phyloP scores from a whole-genome alignment of 2,113 vertebrate species.

The Cinclus cinclus region DNA sequence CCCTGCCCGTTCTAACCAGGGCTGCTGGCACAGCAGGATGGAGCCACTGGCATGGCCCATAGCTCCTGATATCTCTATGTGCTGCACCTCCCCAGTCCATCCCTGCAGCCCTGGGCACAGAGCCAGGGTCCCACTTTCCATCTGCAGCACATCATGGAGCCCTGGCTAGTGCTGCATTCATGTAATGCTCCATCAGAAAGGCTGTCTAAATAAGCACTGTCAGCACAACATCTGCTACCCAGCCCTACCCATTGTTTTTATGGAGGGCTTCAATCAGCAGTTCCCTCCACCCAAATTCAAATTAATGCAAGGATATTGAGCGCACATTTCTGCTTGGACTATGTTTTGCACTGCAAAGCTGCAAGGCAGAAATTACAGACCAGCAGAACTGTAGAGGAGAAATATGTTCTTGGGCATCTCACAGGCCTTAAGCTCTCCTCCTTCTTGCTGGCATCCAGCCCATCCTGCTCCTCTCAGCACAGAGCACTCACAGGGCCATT shows the following conservation, averaged over 20 bases:
- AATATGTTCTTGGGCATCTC: not conserved
- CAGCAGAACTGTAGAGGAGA: not conserved
- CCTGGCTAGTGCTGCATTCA: not conserved
- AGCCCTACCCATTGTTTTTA: not conserved
- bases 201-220: not conserved
- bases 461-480: not conserved
- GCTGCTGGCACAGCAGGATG: not conserved
- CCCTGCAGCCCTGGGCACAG: not conserved
- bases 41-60: not conserved
- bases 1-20: rapidly evolving
- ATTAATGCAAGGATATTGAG: not conserved
- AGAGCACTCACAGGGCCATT: not conserved
- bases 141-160: not conserved
- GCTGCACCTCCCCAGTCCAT: not conserved
- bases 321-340: not conserved
- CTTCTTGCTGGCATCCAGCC: not conserved
- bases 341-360: not conserved
- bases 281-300: not conserved
- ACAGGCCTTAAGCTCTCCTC: not conserved
- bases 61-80: not conserved
- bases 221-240: not conserved
- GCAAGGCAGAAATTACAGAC: not conserved
- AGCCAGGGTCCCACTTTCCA: not conserved
- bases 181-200: not conserved
- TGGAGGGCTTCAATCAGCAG: not conserved